Evolutionary conservation across 2,888 invertebrate species (phyloP).

Genomic region (Sphinx pinastri): DNA sequence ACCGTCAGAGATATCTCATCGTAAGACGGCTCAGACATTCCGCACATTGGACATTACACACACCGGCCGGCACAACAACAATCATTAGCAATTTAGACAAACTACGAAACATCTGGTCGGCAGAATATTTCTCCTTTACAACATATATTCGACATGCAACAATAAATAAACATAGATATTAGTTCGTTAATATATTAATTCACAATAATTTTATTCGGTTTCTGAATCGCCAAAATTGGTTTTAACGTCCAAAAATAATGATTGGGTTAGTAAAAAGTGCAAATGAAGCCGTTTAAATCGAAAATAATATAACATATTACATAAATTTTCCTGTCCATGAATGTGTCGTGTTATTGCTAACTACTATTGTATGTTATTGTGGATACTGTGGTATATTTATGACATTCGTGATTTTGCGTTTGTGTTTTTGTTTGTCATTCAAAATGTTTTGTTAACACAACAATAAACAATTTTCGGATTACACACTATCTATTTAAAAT

Average conservation of each 20-base stretch:
- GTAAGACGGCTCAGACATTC: constrained; percentile 60
- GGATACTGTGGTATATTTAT: constrained; percentile 1
- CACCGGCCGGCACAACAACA: constrained; percentile 18
- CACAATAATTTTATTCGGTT: constrained; percentile 31
- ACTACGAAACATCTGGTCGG: constrained; percentile 49
- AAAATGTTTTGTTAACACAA: not conserved
- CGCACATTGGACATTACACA: constrained; percentile 45
- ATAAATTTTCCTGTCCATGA: constrained; percentile 75
- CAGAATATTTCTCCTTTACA: constrained; percentile 32
- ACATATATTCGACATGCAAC: constrained; percentile 23
- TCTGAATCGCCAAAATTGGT: not conserved
- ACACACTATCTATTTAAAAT: not conserved
- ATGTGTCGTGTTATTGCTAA: constrained; percentile 67
- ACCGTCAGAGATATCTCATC: constrained; percentile 69
- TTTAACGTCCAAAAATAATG: constrained; percentile 30
- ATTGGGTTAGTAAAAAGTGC: constrained; percentile 73
- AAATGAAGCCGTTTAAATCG: constrained; percentile 50
- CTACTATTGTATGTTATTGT: constrained; percentile 20
- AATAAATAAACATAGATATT: constrained; percentile 21
- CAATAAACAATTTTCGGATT: not conserved
- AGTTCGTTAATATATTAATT: constrained; percentile 28
- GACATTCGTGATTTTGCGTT: constrained; percentile 11
- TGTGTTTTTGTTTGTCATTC: not conserved
- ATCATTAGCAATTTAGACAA: constrained; percentile 29
- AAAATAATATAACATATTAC: constrained; percentile 44